phyloP scores from a whole-genome alignment of 1,140 invertebrate genomes.

The Zaprionus africanus region DNA sequence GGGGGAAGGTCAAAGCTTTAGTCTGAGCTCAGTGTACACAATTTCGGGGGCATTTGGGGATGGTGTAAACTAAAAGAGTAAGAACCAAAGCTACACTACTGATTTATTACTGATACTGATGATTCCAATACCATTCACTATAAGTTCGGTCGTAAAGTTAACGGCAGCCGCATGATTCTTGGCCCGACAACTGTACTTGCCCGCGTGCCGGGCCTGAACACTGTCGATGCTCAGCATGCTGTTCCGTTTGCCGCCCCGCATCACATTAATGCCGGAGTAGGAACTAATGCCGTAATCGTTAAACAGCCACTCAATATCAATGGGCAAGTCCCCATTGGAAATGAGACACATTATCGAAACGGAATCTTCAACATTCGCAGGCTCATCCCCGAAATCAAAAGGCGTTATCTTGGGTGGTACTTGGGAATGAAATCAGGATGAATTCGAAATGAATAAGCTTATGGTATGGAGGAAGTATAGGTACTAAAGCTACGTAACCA shows the following conservation, averaged over 20 bases:
- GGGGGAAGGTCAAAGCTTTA: not conserved
- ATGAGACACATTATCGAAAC: slow-evolving; percentile 91
- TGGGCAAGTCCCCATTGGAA: slow-evolving; percentile 90
- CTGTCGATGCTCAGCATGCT: slow-evolving; percentile 92
- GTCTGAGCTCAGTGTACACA: not conserved
- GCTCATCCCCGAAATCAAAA: slow-evolving; percentile 91
- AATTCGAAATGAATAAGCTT: slow-evolving; percentile 6
- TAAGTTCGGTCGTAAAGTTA: slow-evolving; percentile 88
- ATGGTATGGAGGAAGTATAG: not conserved
- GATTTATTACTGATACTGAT: slow-evolving; percentile 19
- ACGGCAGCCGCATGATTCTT: slow-evolving; percentile 90
- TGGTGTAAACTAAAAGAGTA: slow-evolving; percentile 43
- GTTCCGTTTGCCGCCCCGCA: slow-evolving; percentile 90
- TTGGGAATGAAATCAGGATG: slow-evolving; percentile 23
- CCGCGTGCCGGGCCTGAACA: slow-evolving; percentile 90
- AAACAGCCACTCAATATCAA: slow-evolving; percentile 91
- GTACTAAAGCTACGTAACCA: slow-evolving; percentile 85
- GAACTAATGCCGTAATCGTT: slow-evolving; percentile 88
- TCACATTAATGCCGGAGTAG: slow-evolving; percentile 89
- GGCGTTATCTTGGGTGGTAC: slow-evolving; percentile 70
- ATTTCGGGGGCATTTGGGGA: slow-evolving; percentile 7
- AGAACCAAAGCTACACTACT: slow-evolving; percentile 54
- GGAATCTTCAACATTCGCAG: slow-evolving; percentile 91
- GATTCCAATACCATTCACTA: slow-evolving; percentile 89
- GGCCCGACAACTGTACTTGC: slow-evolving; percentile 92